phyloP scores from a whole-genome alignment of 2,797 vertebrate species.

The Dendrocincla fuliginosa region DNA sequence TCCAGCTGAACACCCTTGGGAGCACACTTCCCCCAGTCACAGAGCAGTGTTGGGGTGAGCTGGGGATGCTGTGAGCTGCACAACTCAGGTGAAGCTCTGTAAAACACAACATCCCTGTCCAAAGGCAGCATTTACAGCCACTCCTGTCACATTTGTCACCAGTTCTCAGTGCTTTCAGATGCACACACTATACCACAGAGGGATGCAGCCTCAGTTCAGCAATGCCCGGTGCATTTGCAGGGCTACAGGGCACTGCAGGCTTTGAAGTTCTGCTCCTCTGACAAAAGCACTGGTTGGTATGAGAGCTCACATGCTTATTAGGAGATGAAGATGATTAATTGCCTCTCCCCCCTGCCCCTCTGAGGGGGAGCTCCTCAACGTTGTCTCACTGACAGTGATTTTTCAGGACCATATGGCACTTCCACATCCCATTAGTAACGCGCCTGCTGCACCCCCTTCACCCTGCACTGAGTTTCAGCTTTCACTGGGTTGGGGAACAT shows the following conservation, averaged over 20 bases:
- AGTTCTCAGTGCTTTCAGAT: background rate
- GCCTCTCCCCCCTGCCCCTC: background rate
- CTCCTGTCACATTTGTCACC: background rate
- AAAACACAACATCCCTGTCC: background rate
- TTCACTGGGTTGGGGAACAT: background rate
- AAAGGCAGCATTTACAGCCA: background rate
- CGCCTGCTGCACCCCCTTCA: background rate
- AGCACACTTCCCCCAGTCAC: background rate
- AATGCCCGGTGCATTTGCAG: background rate
- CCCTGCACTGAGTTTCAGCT: background rate
- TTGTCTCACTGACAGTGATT: slow-evolving; percentile 60
- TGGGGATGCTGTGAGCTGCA: background rate
- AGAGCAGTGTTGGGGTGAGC: fast-evolving
- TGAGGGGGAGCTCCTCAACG: background rate
- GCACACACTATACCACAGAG: background rate
- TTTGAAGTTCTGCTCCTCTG: slow-evolving; percentile 68
- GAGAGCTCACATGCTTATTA: slow-evolving; percentile 43
- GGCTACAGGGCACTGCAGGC: background rate
- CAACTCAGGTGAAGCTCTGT: background rate
- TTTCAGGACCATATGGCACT: slow-evolving; percentile 58
- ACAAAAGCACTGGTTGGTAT: background rate
- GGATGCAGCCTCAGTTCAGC: slow-evolving; percentile 26
- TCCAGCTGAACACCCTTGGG: background rate
- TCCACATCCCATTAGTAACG: slow-evolving; percentile 51
- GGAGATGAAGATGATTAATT: slow-evolving; percentile 68